Percentiles rank a stretch among this genome's conserved stretches.
phyloP scores from a whole-genome alignment of 1,140 invertebrate species.

The Galleria mellonella region DNA sequence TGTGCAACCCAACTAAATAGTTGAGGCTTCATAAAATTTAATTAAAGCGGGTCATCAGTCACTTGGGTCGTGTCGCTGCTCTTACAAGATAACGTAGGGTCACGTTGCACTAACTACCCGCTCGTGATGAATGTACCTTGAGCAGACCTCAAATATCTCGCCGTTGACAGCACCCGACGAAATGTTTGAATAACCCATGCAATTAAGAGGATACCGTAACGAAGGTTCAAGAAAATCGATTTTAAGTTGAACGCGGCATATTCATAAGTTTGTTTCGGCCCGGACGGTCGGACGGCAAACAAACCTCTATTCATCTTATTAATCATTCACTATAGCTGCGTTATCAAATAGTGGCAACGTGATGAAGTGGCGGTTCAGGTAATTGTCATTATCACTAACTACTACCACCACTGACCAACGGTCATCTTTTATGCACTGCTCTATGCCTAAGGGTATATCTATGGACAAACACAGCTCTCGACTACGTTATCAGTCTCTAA shows the following conservation, averaged over 20 bases:
- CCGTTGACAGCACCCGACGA: conserved; percentile 42
- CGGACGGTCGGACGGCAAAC: conserved; percentile 53
- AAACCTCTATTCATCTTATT: conserved; percentile 53
- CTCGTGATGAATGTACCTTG: conserved; percentile 59
- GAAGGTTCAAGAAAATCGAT: conserved; percentile 44
- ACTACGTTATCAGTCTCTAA: conserved; percentile 3
- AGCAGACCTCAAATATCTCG: conserved; percentile 65
- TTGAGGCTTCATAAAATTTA: conserved; percentile 59
- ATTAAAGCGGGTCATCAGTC: conserved; percentile 70
- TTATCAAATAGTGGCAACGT: conserved; percentile 54
- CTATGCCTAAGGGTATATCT: neutral
- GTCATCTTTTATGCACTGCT: conserved; percentile 44
- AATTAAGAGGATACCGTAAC: conserved; percentile 25
- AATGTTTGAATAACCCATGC: conserved; percentile 53
- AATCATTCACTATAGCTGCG: conserved; percentile 54
- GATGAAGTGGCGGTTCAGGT: conserved; percentile 56
- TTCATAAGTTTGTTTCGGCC: conserved; percentile 62
- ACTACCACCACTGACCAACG: conserved; percentile 41
- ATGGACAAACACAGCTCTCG: conserved; percentile 2
- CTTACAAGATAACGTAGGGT: conserved; percentile 64
- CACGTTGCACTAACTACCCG: conserved; percentile 56
- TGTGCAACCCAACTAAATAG: conserved; percentile 7
- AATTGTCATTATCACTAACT: conserved; percentile 60
- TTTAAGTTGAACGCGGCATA: conserved; percentile 27
- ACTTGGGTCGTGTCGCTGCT: conserved; percentile 57